These are phyloP conservation scores for Hydrocynus forskahlii DNA, from an alignment of 2,797 vertebrate genomes.

Conservation along the genomic window DNA sequence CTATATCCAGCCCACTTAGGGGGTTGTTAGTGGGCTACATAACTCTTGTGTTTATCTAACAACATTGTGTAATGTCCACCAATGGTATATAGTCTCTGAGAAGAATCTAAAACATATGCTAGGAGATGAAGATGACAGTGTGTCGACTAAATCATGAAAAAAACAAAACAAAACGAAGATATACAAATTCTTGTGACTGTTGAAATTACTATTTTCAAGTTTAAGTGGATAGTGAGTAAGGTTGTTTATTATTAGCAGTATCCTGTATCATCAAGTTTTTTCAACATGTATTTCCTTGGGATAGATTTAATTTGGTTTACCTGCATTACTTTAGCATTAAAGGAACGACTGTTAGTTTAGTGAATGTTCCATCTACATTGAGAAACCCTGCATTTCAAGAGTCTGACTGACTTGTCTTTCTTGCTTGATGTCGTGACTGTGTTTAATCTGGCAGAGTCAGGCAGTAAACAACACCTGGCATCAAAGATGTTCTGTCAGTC, in stretches of 20 bases:
- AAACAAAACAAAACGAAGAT: not conserved
- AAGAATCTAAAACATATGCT: no score
- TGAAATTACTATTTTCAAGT: not conserved
- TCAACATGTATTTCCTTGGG: not conserved
- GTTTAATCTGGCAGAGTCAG: slow-evolving; percentile 23
- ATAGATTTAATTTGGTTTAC: not conserved
- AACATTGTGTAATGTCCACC: no score
- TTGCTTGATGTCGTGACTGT: not conserved
- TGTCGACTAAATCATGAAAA: not conserved
- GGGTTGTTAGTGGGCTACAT: not conserved
- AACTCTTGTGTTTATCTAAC: not conserved
- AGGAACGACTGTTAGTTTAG: not conserved
- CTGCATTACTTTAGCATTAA: not conserved
- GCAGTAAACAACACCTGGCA: slow-evolving; percentile 74
- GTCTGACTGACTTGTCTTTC: not conserved
- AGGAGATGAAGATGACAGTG: not conserved
- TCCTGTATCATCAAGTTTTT: not conserved
- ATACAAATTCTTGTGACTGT: not conserved
- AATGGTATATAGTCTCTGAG: not conserved
- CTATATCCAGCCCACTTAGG: not conserved
- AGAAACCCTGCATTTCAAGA: not conserved
- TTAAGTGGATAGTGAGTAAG: not conserved
- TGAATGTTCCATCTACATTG: not conserved
- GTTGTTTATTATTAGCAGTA: no score
- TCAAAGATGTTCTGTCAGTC: slow-evolving; percentile 20